Conservation (phyloP, 2,113 vertebrate species). For the Amphilophus citrinellus region DNA sequence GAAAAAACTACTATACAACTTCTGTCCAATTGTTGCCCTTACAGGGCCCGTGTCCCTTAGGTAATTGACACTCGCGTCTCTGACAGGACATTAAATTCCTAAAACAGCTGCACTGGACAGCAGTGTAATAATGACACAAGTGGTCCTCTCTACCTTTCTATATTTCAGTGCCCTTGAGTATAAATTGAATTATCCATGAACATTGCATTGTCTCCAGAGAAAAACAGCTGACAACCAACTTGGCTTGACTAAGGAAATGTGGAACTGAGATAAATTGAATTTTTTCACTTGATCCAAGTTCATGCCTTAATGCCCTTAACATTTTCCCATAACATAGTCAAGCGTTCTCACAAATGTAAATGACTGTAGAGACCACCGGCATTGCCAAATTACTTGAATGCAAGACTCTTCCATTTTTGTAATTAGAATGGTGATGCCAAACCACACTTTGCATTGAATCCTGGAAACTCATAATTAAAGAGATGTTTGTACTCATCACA, state of each 20-base stretch:
- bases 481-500: neutral
- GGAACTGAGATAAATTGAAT: neutral
- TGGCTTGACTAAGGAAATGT: neutral
- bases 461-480: neutral
- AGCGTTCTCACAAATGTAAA: neutral
- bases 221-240: constrained; percentile 33
- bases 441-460: neutral
- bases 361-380: neutral
- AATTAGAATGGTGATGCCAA: neutral
- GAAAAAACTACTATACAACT: neutral
- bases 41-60: constrained; percentile 5
- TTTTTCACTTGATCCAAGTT: neutral
- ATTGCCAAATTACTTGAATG: neutral
- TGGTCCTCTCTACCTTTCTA: constrained; percentile 61
- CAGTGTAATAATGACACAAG: constrained; percentile 56
- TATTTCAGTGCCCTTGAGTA: constrained; percentile 67
- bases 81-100: constrained; percentile 41
- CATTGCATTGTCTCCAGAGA: constrained; percentile 45
- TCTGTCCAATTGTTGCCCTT: neutral
- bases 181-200: constrained; percentile 66
- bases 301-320: neutral
- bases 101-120: constrained; percentile 45
- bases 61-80: constrained; percentile 42
- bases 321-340: neutral
- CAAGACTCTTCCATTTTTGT: neutral